A percentile compares a stretch with the other conserved stretches of the same genome.
phyloP scores from a whole-genome alignment of 2,797 vertebrate species.

The Pyrocephalus nanus region DNA sequence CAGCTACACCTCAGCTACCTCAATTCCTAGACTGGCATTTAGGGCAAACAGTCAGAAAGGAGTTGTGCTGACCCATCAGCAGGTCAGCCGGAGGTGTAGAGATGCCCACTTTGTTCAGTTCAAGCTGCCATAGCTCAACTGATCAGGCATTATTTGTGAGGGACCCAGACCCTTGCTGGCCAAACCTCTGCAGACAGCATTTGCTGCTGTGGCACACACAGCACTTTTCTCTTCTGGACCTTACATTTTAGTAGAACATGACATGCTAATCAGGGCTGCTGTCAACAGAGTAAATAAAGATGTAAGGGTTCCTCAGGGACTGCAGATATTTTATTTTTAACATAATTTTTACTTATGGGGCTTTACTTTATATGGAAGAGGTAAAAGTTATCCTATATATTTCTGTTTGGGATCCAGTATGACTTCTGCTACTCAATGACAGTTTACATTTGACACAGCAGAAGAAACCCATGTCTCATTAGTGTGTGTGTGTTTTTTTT shows the following conservation, averaged over 20 bases:
- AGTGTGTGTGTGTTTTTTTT: background rate
- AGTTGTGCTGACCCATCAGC: background rate
- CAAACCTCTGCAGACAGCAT: background rate
- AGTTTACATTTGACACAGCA: background rate
- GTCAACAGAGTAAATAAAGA: background rate
- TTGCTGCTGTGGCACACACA: background rate
- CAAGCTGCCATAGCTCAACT: accelerated
- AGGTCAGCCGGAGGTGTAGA: background rate
- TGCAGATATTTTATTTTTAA: background rate
- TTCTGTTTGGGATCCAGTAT: background rate
- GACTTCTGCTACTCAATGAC: background rate
- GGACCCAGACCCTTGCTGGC: background rate
- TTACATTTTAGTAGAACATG: background rate
- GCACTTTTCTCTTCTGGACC: background rate
- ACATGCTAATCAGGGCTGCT: background rate
- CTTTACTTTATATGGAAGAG: background rate
- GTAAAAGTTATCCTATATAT: background rate
- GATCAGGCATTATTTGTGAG: accelerated
- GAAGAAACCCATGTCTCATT: background rate
- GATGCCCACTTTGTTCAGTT: background rate
- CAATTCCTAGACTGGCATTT: background rate
- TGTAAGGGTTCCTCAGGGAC: background rate
- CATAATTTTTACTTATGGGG: background rate
- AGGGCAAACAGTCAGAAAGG: background rate
- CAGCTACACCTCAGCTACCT: background rate